Conservation (phyloP, 1,140 invertebrate genomes). For the Cheumatopsyche charites region DNA sequence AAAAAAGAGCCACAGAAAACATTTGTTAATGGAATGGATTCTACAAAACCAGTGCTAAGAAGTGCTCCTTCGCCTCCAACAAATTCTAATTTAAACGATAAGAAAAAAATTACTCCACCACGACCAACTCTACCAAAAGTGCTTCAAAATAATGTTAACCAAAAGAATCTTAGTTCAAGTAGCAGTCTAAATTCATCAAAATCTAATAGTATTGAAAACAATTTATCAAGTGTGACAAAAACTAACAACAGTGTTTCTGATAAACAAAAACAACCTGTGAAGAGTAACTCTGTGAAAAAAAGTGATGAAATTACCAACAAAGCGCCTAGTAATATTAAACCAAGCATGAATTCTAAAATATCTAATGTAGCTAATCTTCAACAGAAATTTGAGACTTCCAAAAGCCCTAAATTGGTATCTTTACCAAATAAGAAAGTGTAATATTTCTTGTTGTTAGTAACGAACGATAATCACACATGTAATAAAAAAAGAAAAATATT, state of each 20-base stretch:
- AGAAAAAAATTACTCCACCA: constrained; percentile 42
- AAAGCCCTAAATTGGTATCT: constrained; percentile 40
- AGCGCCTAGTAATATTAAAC: constrained; percentile 40
- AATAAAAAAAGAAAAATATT: too few species aligned
- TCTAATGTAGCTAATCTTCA: constrained; percentile 76
- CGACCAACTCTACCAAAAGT: constrained; percentile 44
- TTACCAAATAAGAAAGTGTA: constrained; percentile 1
- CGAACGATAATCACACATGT: too few species aligned
- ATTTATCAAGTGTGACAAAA: constrained; percentile 31
- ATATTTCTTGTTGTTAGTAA: not conserved
- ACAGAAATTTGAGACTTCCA: constrained; percentile 72
- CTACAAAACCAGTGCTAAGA: constrained; percentile 36
- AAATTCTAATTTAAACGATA: constrained; percentile 31
- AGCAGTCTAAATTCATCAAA: constrained; percentile 38
- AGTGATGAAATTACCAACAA: constrained; percentile 34
- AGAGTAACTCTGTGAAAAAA: constrained; percentile 20
- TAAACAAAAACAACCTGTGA: constrained; percentile 32
- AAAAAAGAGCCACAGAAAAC: constrained; percentile 5
- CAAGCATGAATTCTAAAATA: constrained; percentile 63
- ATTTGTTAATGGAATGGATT: constrained; percentile 1
- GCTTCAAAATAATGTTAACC: constrained; percentile 32
- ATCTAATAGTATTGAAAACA: constrained; percentile 43
- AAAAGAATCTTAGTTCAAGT: constrained; percentile 35
- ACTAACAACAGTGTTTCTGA: constrained; percentile 28
- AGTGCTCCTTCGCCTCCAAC: constrained; percentile 41